These are phyloP conservation scores for Rattus rattus DNA, from an alignment of 2,113 vertebrate genomes.

Conservation along the genomic window DNA sequence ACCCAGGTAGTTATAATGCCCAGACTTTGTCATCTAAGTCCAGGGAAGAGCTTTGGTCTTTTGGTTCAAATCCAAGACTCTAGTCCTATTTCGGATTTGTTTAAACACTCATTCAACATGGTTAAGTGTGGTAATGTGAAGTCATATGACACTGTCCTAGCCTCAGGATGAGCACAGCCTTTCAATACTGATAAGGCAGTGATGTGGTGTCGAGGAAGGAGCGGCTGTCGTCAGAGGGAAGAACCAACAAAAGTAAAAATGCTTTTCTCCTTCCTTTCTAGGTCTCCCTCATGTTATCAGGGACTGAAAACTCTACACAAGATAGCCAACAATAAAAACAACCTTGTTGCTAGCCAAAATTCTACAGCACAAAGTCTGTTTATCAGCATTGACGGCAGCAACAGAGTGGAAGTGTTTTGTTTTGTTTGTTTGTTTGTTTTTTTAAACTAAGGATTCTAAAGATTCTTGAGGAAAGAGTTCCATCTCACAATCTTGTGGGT, in stretches of 20 bases:
- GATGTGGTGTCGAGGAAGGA: neutral
- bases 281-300: slow-evolving; percentile 44
- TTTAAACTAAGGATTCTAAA: neutral
- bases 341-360: neutral
- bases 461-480: neutral
- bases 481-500: neutral
- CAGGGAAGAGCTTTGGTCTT: neutral
- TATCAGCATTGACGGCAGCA: neutral
- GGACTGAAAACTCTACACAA: slow-evolving; percentile 55
- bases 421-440: neutral
- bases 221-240: neutral
- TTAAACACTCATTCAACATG: neutral
- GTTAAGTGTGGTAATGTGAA: neutral
- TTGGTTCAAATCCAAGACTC: neutral
- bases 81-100: neutral
- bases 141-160: neutral
- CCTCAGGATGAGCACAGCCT: neutral
- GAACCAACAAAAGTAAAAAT: neutral
- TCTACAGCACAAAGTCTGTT: neutral
- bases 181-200: neutral
- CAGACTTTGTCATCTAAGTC: neutral
- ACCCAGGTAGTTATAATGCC: no score
- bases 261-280: slow-evolving; percentile 61
- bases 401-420: neutral
- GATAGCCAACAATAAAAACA: slow-evolving; percentile 11